Base-by-base conservation (phyloP, 2,888 invertebrate genomes). In the Leptarthrus brevirostris region DNA sequence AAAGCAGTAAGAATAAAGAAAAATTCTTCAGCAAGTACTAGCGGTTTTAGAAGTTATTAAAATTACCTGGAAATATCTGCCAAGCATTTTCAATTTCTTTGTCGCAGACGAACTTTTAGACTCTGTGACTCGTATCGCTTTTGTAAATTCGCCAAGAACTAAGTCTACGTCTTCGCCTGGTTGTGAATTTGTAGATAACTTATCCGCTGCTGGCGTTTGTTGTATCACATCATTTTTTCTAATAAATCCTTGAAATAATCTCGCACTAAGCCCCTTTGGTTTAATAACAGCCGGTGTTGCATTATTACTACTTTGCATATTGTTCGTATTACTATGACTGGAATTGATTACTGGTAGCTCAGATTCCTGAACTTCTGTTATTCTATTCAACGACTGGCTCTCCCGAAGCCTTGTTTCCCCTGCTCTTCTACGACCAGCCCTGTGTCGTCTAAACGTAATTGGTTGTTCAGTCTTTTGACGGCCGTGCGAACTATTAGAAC, bases 311-410 rank as follows among this genome's bases (percentile, higher is more conserved):
- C 5, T 34, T 49, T 72, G 56, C 8, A 24, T 14, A 22, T 24
- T 70, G 14, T 34, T 69, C 12, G 44, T 70, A 49, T 64, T 52
- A 49, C 52, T 66, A 30, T 69, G 34, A 69, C 44, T 56, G 10
- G 72, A 64, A 56, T 44, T 76, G 8, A 70, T 40, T 72, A 81
- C 79, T 26, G 84, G 82, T 76, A 83, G 74, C 69, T 84, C 84
- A 75, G 82, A 92, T 83, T 93, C 93, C 83, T 93, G 93, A 77
- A 93, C 93, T 86, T 94, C 94, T 14, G 93, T 93, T 77, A 94
- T 94, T 77, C 94, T 89, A 84, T 94, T 94, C 75, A 94, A 86
- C 24, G 94, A 94, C 81, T 94, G 93, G 79, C 93, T 93, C 86
- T 94, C 94, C 8, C 94, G 88, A 73, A 94, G 85, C 16, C 88